Conservation (phyloP, 2,797 vertebrate genomes). For the Typhlichthys eigenmanni region DNA sequence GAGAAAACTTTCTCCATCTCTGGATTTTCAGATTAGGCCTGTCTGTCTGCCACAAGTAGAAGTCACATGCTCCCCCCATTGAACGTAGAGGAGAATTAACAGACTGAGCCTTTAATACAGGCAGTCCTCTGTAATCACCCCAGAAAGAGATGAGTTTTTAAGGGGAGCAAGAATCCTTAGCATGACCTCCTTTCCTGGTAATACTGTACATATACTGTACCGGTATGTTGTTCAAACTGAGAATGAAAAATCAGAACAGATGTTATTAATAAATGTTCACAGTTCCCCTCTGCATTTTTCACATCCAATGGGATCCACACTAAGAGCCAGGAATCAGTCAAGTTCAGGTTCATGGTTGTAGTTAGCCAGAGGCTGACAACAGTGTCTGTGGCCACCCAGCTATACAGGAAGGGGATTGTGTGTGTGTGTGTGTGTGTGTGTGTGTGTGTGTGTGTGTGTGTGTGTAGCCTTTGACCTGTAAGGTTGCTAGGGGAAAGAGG, state of each 20-base stretch:
- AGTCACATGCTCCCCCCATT: conserved; percentile 54
- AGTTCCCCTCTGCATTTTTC: neutral
- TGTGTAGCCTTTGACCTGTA: conserved; percentile 78
- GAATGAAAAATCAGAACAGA: neutral
- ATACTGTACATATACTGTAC: neutral
- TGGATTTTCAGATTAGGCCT: conserved; percentile 71
- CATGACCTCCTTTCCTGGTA: conserved; percentile 45
- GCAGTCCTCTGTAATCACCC: conserved; percentile 65
- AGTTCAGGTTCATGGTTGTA: conserved; percentile 77
- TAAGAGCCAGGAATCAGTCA: conserved; percentile 43
- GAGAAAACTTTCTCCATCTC: conserved; percentile 66
- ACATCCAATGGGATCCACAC: neutral
- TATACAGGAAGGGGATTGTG: conserved; percentile 34
- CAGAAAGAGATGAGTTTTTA: conserved; percentile 52
- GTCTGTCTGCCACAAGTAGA: conserved; percentile 48
- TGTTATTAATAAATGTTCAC: neutral
- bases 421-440: conserved; percentile 1
- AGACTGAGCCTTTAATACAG: conserved; percentile 71
- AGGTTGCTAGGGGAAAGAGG: conserved; percentile 93
- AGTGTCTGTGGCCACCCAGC: conserved; percentile 55
- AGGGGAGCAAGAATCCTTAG: conserved; percentile 45
- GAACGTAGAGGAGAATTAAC: conserved; percentile 65
- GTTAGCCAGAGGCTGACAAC: conserved; percentile 18
- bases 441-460: conserved; percentile 38
- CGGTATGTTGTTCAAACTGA: neutral